A percentile compares a stretch with the other conserved stretches of the same genome.
These are phyloP conservation scores for Sphecodes monilicornis DNA, from an alignment of 2,888 invertebrate species.

Conservation along the genomic window DNA sequence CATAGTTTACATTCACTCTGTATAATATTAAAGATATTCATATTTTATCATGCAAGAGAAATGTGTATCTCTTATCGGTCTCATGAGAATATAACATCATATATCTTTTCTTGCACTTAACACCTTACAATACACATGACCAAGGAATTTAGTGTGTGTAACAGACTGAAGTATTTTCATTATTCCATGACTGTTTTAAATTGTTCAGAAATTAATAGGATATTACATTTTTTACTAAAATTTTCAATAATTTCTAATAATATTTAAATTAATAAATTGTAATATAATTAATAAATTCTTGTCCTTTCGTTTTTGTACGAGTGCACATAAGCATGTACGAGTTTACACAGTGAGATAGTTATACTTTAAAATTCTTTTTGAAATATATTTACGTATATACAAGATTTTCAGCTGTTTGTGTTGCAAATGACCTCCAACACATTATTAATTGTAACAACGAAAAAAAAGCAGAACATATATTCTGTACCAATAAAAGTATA, in stretches of 20 bases:
- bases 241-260: neutral
- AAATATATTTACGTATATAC: neutral
- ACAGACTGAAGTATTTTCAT: neutral
- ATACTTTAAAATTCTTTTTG: neutral
- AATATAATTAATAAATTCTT: neutral
- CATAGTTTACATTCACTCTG: neutral
- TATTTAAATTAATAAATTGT: neutral
- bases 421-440: no score
- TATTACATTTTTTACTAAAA: neutral
- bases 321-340: no score
- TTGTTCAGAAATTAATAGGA: neutral
- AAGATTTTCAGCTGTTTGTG: neutral
- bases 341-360: neutral
- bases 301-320: neutral
- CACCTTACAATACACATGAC: neutral
- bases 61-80: neutral
- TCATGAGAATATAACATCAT: neutral
- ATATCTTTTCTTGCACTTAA: neutral
- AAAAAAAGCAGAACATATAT: no score
- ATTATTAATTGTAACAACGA: neutral
- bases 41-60: neutral
- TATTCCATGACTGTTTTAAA: neutral
- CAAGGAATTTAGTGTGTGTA: neutral
- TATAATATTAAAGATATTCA: neutral
- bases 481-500: no score